Base-by-base conservation (phyloP, 2,797 vertebrate genomes). In the Chiropotes sagulatus region DNA sequence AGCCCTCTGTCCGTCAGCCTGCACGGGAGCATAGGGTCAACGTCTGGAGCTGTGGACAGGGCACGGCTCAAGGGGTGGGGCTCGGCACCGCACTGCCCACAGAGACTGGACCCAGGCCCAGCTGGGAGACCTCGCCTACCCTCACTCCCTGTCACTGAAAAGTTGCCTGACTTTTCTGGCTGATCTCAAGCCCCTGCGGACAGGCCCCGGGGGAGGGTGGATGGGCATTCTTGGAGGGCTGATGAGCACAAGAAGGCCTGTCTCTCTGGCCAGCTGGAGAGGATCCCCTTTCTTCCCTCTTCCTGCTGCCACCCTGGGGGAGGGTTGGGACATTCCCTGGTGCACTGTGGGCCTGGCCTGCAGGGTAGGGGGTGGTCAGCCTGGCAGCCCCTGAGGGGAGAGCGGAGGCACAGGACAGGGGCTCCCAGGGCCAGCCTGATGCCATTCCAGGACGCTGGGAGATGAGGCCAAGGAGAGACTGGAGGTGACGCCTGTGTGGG, bases 101-200 rank as follows among this genome's bases (percentile, higher is more conserved):
- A 70, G 96, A 84, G 54, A 28, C 75, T 83, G 90, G 75, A 54
- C 75, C 61, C 5, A 0, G 33, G 52, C 95, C 84, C 33, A 36
- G 28, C 84, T 24, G 30, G 73, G 54, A 91, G 90, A 95, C 82
- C 86, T 91, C 52, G 8, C 30, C 93, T 93, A 76, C 44, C 73
- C 78, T 93, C 10, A 1, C 88, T 90, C 72, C 24, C 6, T 0
- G 86, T 50, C 93, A 46, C 95, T 91, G 95, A 96, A 46, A 92
- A 97, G 90, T 92, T 86, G 94, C 84, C 79, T 97, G 98, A 96
- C 96, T 97, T 97, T 92, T 76, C 97, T 97, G 97, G 93, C 97
- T 83, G 88, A 92, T 84, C 80, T 75, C 57, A 50, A 91, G 73
- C 39, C 70, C 79, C 87, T 6, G 73, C 15, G 90, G 81, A 91